Evolutionary conservation across 2,113 vertebrate species (phyloP), one percentile per base, ranked within the genome.

Genomic region (Bufo gargarizans): DNA sequence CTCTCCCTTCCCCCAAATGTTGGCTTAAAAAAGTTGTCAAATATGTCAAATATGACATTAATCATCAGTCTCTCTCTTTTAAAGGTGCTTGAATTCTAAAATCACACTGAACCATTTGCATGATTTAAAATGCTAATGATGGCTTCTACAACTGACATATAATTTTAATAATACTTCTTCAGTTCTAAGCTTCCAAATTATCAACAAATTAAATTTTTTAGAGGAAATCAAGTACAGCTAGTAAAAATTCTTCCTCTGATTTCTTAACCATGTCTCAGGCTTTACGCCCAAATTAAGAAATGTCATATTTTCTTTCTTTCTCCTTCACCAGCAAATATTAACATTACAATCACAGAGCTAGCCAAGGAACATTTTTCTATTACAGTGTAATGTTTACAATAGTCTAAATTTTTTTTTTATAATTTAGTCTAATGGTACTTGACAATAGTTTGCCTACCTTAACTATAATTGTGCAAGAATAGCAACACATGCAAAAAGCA

Each of bases 241-340:
- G 77, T 87, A 87, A 87, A 86, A 87, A 87, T 71, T 81, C 13
- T 86, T 55, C 76, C 33, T 82, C 86, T 82, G 65, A 87, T 87
- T 59, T 69, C 63, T 87, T 59, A 87, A 81, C 53, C 86, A 72
- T 72, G 53, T 67, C 79, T 72, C 53, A 82, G 86, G 78, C 53
- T 87, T 87, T 49, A 71, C 11, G 78, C 65, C 78, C 86, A 82
- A 58, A 82, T 72, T 67, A 58, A 72, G 59, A 87, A 59, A 72
- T 82, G 53, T 65, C 77, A 81, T 87, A 87, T 87, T 87, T 87
- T 71, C 53, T 71, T 87, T 87, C 71, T 76, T 80, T 81, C 63
- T 87, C 67, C 78, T 17, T 87, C 86, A 87, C 86, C 86, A 82
- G 63, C 78, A 87, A 82, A 82, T 87, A 87, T 87, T 87, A 87